Evolutionary conservation across 2,888 invertebrate genomes (phyloP).

Genomic region (Eudasyphora cyanicolor): DNA sequence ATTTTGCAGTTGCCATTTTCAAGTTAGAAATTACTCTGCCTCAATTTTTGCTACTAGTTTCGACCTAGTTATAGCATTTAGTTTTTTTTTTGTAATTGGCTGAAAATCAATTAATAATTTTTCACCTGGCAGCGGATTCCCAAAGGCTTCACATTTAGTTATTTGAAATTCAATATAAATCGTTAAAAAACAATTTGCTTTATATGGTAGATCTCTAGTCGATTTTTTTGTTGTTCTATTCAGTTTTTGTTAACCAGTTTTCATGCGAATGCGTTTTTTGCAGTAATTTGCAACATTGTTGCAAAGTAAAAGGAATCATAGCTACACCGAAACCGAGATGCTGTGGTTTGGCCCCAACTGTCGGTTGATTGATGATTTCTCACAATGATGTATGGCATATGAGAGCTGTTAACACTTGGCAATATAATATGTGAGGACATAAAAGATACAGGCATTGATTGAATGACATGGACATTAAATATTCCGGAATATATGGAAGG

Average conservation of each 20-base stretch:
- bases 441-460: no score
- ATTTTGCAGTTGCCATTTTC: no score
- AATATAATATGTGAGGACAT: not conserved
- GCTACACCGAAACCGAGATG: not conserved
- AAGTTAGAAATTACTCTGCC: no score
- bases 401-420: not conserved
- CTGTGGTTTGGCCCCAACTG: not conserved
- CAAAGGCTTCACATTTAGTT: not conserved
- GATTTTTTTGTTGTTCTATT: not conserved
- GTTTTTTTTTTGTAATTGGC: not conserved
- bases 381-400: not conserved
- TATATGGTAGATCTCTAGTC: not conserved
- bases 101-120: not conserved
- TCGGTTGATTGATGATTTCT: not conserved
- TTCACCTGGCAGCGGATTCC: not conserved
- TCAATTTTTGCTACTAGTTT: no score
- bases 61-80: no score
- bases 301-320: constrained; percentile 13
- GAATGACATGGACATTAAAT: no score
- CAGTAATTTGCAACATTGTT: constrained; percentile 13
- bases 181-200: constrained; percentile 13
- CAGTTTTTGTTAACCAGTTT: not conserved
- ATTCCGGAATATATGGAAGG: not conserved
- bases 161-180: not conserved
- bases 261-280: not conserved